A percentile compares a stretch with the other conserved stretches of the same genome.
Evolutionary conservation across 2,888 invertebrate species (phyloP).

Genomic region (Gortyna flavago): DNA sequence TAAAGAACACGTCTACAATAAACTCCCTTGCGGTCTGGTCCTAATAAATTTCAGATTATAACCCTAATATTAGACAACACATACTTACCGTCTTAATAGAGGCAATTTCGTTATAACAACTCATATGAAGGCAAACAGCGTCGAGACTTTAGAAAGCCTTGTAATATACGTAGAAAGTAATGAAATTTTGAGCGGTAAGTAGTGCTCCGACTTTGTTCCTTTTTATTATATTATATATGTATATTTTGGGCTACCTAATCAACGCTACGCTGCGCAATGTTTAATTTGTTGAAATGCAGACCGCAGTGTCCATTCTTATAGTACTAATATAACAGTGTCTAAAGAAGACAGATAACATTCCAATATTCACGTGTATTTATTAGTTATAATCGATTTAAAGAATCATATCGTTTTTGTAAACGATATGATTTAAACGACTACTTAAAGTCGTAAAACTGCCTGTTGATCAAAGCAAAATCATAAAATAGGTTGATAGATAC

Average conservation of each 20-base stretch:
- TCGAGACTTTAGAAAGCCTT: constrained; percentile 60
- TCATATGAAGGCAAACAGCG: constrained; percentile 57
- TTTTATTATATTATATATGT: constrained; percentile 19
- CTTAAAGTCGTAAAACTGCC: background rate
- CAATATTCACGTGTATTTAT: background rate
- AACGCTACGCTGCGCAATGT: background rate
- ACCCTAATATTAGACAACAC: constrained; percentile 43
- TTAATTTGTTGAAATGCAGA: background rate
- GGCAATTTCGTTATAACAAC: constrained; percentile 60
- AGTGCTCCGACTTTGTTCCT: constrained; percentile 41
- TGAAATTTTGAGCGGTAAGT: constrained; percentile 53
- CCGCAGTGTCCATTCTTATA: background rate
- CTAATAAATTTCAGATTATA: constrained; percentile 37
- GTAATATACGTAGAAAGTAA: constrained; percentile 59
- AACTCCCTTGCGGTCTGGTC: constrained; percentile 24
- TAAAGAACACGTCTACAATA: constrained; percentile 15
- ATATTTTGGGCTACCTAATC: background rate
- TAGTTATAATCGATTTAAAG: background rate
- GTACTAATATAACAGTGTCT: background rate
- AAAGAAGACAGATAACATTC: background rate
- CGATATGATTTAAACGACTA: too few relatives aligned
- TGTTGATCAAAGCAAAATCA: background rate
- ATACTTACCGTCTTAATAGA: constrained; percentile 52
- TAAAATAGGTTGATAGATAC: background rate
- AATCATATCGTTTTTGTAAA: background rate